phyloP scores from a whole-genome alignment of 1,140 invertebrate genomes.

The Episyrphus balteatus region DNA sequence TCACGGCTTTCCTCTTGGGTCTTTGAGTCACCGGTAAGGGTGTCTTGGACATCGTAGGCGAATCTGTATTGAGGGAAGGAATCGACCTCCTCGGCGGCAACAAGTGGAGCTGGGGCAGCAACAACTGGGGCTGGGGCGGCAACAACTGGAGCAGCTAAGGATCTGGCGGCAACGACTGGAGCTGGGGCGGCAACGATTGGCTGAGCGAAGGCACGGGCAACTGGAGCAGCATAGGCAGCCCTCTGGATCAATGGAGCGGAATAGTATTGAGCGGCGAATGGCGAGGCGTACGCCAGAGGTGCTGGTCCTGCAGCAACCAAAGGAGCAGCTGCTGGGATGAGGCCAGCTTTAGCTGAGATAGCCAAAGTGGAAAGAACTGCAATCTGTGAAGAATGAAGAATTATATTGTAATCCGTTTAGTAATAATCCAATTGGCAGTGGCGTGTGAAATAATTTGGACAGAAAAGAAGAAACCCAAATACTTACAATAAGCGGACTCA shows the following conservation, averaged over 20 bases:
- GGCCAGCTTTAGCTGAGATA: slow-evolving; percentile 21
- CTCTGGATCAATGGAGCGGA: slow-evolving; percentile 12
- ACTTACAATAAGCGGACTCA: slow-evolving; percentile 36
- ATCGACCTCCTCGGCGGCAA: slow-evolving; percentile 36
- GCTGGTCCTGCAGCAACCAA: slow-evolving; percentile 5
- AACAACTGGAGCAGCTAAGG: slow-evolving; percentile 12
- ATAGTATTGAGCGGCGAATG: slow-evolving; percentile 5
- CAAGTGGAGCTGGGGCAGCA: slow-evolving; percentile 18
- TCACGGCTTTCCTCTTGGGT: slow-evolving; percentile 44
- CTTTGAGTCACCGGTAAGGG: slow-evolving; percentile 45
- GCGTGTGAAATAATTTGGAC: background rate
- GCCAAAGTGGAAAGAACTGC: slow-evolving; percentile 33
- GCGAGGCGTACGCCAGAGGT: slow-evolving; percentile 8
- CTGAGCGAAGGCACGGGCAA: slow-evolving; percentile 16
- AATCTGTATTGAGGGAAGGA: slow-evolving; percentile 45
- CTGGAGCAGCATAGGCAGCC: slow-evolving; percentile 11
- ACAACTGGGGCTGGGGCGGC: slow-evolving; percentile 15
- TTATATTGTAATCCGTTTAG: slow-evolving; percentile 1
- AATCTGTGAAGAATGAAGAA: slow-evolving; percentile 13
- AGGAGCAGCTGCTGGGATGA: slow-evolving; percentile 10
- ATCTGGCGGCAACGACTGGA: slow-evolving; percentile 28
- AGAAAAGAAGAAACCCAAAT: background rate
- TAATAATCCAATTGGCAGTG: background rate
- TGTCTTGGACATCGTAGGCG: slow-evolving; percentile 44
- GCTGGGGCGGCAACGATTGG: slow-evolving; percentile 14